Conservation (phyloP, 1,140 invertebrate species). For the Bombus superbus region DNA sequence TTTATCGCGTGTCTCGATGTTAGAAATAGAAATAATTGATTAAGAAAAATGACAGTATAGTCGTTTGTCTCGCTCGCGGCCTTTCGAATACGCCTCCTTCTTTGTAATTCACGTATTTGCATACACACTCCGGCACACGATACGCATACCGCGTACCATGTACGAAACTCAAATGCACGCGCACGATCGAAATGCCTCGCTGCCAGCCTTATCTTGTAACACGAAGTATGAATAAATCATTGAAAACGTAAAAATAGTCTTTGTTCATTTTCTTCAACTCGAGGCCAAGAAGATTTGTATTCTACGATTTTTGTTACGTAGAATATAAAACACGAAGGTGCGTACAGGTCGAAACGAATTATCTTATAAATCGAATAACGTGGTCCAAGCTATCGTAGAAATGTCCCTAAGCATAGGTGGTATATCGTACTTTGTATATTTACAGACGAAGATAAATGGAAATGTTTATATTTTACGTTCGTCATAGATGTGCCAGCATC, state of each 20-base stretch:
- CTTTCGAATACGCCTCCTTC: constrained; percentile 15
- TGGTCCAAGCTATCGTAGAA: no score
- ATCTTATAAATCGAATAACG: not conserved
- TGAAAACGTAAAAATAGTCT: constrained; percentile 28
- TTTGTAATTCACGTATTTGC: constrained; percentile 35
- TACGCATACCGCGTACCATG: constrained; percentile 16
- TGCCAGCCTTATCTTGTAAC: constrained; percentile 75
- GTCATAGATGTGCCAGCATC: no score
- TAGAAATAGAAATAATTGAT: constrained; percentile 11
- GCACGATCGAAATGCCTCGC: constrained; percentile 69
- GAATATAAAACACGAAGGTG: no score
- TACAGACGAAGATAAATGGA: no score
- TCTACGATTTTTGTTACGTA: no score
- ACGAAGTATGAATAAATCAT: constrained; percentile 71
- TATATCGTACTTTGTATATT: no score
- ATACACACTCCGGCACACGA: constrained; percentile 28
- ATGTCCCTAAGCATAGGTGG: no score
- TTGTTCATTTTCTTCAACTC: not conserved
- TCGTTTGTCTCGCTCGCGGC: constrained; percentile 30
- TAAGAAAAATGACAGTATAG: constrained; percentile 31
- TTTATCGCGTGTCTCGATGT: not conserved
- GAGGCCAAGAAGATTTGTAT: not conserved
- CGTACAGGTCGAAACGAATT: not conserved
- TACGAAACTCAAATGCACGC: constrained; percentile 61
- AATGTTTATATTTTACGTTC: no score